Evolutionary conservation across 2,113 vertebrate species (phyloP), one percentile per base, ranked within the genome.

Genomic region (Prionailurus bengalensis): DNA sequence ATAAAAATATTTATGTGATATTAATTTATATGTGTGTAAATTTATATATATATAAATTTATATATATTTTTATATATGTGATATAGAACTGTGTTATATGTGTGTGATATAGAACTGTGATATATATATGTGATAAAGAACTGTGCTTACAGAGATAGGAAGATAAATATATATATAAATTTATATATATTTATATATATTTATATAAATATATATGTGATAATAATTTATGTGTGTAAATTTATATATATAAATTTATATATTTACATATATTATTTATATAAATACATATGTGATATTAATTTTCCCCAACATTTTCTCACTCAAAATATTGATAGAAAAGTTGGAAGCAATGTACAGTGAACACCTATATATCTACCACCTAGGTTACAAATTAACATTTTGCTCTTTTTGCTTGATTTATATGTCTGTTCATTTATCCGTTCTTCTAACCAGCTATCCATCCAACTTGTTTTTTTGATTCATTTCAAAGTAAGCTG

Each of bases 291-390:
- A 68, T n/a, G 79, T 29, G 92, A 12, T 15, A 17, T 95, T 96
- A 65, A 29, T 93, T 91, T 94, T 13, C 61, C 51, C 70, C 63
- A 91, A 29, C 45, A 66, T 84, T 88, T 88, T 71, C 21, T 93
- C 80, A 53, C 53, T 63, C 63, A 95, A 92, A 45, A 48, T 85
- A 53, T 42, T 27, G 73, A 13, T 89, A 9, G 29, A 76, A 61
- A 87, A 81, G 51, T 42, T 53, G 19, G 55, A 80, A 93, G 33
- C 48, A 39, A 31, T 79, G 29, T 79, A 51, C 10, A 33, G 21
- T 25, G 14, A 79, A 68, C 4, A 76, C 70, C 33, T 6, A 39
- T 76, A 31, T 48, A 27, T 23, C 25, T 3, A 58, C 61, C 27
- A 1, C 33, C 11, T 9, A 61, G 53, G n/a, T 55, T 95, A 12